Percentiles rank a stretch among this genome's conserved stretches.
phyloP scores from a whole-genome alignment of 2,888 invertebrate species.

The Philopedon plagiatum region DNA sequence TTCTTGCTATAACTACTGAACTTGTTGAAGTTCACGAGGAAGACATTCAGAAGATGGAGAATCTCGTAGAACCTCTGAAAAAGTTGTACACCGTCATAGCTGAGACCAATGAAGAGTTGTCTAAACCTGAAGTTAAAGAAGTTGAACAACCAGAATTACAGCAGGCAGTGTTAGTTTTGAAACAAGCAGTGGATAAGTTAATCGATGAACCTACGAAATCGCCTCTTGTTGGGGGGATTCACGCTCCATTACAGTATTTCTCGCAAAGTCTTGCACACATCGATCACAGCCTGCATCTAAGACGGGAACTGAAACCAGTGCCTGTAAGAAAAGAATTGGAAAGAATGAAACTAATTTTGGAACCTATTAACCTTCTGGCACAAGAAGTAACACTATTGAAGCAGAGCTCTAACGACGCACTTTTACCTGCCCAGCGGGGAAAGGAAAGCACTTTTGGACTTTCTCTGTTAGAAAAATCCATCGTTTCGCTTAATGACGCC shows the following conservation, averaged over 20 bases:
- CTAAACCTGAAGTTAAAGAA: conserved; percentile 28
- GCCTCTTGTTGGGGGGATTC: neutral
- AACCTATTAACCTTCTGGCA: conserved; percentile 3
- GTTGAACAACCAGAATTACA: conserved; percentile 23
- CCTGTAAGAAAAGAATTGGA: neutral
- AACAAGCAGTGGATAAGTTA: neutral
- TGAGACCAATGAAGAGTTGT: conserved; percentile 22
- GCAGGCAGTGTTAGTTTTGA: conserved; percentile 13
- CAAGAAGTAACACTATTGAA: conserved; percentile 24
- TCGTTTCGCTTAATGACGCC: conserved; percentile 35
- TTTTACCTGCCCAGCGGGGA: conserved; percentile 23
- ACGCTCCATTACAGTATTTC: neutral
- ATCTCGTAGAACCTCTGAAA: conserved; percentile 52
- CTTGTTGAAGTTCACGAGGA: conserved; percentile 5
- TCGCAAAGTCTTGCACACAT: neutral
- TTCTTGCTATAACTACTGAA: neutral
- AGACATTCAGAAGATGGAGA: conserved; percentile 34
- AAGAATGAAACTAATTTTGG: neutral
- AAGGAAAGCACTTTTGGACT: conserved; percentile 42
- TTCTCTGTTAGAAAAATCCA: conserved; percentile 43
- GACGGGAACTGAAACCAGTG: neutral
- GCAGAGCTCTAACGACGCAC: neutral
- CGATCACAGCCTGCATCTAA: neutral
- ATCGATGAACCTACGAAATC: neutral
- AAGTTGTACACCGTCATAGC: conserved; percentile 52